Conservation (phyloP, 2,888 invertebrate genomes). For the Dynastes maya region DNA sequence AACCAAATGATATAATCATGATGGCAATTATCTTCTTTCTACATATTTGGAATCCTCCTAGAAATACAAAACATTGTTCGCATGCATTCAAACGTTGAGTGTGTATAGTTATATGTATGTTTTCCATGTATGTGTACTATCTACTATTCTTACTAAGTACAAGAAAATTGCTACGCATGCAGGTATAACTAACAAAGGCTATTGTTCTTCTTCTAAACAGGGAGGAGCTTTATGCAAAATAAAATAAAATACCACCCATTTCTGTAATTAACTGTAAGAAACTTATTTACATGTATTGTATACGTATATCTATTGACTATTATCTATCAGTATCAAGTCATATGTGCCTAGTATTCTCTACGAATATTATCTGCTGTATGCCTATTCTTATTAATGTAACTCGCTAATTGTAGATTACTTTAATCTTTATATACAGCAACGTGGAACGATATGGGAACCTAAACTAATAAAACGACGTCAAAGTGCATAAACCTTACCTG, state of each 20-base stretch:
- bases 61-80: conserved; percentile 37
- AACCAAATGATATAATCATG: no score
- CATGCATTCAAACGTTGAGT: conserved; percentile 9
- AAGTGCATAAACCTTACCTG: conserved; percentile 79
- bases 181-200: conserved; percentile 17
- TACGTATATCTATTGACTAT: conserved; percentile 25
- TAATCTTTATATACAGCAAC: not conserved
- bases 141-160: conserved; percentile 13
- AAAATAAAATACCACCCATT: conserved; percentile 57
- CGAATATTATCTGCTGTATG: not conserved
- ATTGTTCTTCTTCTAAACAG: conserved; percentile 15
- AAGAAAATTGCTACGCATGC: conserved; percentile 37
- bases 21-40: not conserved
- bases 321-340: conserved; percentile 2
- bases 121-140: not conserved
- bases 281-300: conserved; percentile 49
- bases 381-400: not conserved
- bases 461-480: not conserved
- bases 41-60: not conserved
- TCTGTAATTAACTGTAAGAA: conserved; percentile 56
- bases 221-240: conserved; percentile 49
- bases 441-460: not conserved
- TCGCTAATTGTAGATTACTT: not conserved
- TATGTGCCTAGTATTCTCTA: conserved; percentile 5
- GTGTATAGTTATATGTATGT: conserved; percentile 12